These are phyloP conservation scores for Myoxocephalus aenaeus DNA, from an alignment of 2,797 vertebrate species.

Conservation along the genomic window DNA sequence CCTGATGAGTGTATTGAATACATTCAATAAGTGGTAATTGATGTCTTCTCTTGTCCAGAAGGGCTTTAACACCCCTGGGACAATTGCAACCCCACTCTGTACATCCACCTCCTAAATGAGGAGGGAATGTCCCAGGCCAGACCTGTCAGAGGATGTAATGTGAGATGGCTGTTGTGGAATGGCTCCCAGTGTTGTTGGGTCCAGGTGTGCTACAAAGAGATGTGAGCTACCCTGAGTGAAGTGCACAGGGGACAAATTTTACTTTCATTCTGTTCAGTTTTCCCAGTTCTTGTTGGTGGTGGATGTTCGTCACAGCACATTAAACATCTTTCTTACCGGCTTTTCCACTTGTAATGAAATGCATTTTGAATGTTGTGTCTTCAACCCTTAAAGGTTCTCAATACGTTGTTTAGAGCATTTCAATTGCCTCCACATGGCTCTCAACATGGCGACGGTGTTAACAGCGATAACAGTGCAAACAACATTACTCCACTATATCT, in stretches of 20 bases:
- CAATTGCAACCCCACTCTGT: conserved; percentile 5
- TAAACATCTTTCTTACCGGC: not conserved
- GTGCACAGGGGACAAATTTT: conserved; percentile 14
- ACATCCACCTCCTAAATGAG: conserved; percentile 13
- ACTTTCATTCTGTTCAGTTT: conserved; percentile 3
- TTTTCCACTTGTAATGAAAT: not conserved
- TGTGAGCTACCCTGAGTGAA: conserved; percentile 23
- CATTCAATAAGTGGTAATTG: conserved; percentile 53
- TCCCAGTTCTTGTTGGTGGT: not conserved
- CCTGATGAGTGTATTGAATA: conserved; percentile 63
- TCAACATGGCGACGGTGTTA: not conserved
- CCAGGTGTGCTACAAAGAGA: conserved; percentile 61
- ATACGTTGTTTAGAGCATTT: not conserved
- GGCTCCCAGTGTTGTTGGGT: conserved; percentile 18
- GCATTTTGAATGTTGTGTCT: not conserved
- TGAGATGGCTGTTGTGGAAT: conserved; percentile 40
- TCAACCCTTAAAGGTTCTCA: not conserved
- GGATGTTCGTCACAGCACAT: not conserved
- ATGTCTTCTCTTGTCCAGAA: conserved; percentile 39
- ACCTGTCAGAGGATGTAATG: conserved; percentile 55
- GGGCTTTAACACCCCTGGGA: conserved; percentile 37
- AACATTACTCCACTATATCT: not conserved
- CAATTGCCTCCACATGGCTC: not conserved
- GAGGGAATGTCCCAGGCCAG: conserved; percentile 19
- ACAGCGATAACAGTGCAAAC: not conserved